Evolutionary conservation across 1,140 invertebrate genomes (phyloP).

Genomic region (Drosophila varians): DNA sequence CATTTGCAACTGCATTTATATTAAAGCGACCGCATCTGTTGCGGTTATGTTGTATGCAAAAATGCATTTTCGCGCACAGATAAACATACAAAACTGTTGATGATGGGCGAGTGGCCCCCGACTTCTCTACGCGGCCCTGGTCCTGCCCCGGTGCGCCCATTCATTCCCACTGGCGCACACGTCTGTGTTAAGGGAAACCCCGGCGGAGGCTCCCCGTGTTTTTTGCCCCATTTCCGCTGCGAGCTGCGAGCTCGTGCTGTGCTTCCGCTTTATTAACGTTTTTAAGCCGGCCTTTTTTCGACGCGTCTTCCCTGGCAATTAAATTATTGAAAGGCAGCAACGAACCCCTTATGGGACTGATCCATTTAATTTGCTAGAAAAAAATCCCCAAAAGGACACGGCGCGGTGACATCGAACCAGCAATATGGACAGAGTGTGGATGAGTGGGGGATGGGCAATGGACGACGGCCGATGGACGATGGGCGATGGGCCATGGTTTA

Average conservation of each 20-base stretch:
- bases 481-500: constrained; percentile 9
- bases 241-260: constrained; percentile 39
- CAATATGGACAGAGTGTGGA: no score
- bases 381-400: constrained; percentile 11
- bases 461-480: no score
- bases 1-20: constrained; percentile 82
- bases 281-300: constrained; percentile 37
- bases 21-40: constrained; percentile 81
- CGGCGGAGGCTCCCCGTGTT: constrained; percentile 5
- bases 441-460: no score
- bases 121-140: no score
- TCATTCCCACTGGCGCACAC: background rate
- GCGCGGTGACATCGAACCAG: background rate
- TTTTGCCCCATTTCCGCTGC: constrained; percentile 65
- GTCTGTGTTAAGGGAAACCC: constrained; percentile 25
- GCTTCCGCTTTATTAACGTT: constrained; percentile 77
- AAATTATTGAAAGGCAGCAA: constrained; percentile 56
- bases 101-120: constrained; percentile 22
- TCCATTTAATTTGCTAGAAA: constrained; percentile 48
- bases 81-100: constrained; percentile 65
- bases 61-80: constrained; percentile 81
- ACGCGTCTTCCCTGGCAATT: constrained; percentile 42
- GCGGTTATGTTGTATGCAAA: constrained; percentile 81
- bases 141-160: no score
- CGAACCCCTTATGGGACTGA: constrained; percentile 15